These are phyloP conservation scores for Deilephila porcellus DNA, from an alignment of 2,888 invertebrate species.

Conservation along the genomic window DNA sequence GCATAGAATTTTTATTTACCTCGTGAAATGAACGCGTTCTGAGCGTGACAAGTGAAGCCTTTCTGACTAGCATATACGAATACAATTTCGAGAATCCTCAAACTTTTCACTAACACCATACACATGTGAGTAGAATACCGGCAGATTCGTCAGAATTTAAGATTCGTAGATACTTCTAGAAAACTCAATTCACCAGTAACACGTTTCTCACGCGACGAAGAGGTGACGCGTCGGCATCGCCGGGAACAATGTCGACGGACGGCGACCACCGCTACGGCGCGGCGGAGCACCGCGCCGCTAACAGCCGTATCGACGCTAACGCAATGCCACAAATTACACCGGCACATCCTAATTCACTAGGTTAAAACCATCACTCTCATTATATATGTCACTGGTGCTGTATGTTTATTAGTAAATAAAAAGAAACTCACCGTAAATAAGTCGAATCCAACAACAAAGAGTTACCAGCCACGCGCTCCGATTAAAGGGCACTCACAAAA, in stretches of 20 bases:
- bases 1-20: neutral
- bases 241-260: conserved; percentile 70
- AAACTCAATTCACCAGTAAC: conserved; percentile 63
- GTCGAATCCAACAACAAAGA: conserved; percentile 84
- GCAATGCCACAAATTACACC: conserved; percentile 45
- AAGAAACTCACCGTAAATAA: conserved; percentile 78
- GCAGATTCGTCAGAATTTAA: neutral
- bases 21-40: neutral
- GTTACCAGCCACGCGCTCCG: conserved; percentile 84
- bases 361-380: conserved; percentile 42
- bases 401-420: conserved; percentile 50
- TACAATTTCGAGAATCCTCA: neutral
- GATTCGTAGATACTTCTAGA: conserved; percentile 61
- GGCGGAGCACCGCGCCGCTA: conserved; percentile 61
- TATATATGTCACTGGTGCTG: conserved; percentile 40
- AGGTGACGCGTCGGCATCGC: conserved; percentile 76
- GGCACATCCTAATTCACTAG: conserved; percentile 35
- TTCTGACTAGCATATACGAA: no score
- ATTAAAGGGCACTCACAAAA: conserved; percentile 81
- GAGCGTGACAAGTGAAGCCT: neutral
- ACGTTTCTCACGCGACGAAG: conserved; percentile 67
- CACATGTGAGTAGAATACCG: conserved; percentile 22
- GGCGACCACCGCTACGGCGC: conserved; percentile 64
- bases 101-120: conserved; percentile 26
- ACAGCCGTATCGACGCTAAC: conserved; percentile 58